phyloP scores from a whole-genome alignment of 1,140 invertebrate genomes.

The Reticulitermes speratus region DNA sequence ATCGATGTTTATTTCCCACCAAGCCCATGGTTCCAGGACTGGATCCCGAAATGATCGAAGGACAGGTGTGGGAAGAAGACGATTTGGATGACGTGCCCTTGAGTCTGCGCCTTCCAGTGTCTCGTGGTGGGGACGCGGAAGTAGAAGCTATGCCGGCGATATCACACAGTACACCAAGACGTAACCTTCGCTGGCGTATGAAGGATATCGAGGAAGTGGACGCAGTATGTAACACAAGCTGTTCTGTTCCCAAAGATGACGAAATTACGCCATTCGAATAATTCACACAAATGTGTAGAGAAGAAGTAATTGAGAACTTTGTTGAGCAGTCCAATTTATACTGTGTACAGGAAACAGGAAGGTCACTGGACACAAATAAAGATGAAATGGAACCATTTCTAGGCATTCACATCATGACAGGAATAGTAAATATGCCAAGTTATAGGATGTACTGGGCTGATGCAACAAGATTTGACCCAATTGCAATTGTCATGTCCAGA shows the following conservation, averaged over 20 bases:
- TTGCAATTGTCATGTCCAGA: conserved; percentile 31
- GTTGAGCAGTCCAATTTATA: conserved; percentile 17
- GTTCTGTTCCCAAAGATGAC: neutral
- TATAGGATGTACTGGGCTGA: conserved; percentile 24
- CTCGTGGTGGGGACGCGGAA: neutral
- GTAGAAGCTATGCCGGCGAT: neutral
- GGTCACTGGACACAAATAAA: neutral
- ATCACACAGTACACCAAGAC: neutral
- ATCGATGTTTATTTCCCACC: neutral
- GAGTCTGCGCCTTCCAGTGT: neutral
- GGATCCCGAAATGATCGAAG: neutral
- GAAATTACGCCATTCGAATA: neutral
- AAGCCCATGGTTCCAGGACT: neutral
- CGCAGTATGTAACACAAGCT: neutral
- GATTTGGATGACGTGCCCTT: neutral
- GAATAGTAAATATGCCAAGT: conserved; percentile 1
- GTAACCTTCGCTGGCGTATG: neutral
- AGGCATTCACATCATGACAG: neutral
- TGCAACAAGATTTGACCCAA: conserved; percentile 17
- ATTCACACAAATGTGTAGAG: neutral
- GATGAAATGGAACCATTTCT: conserved; percentile 28
- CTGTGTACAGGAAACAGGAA: conserved; percentile 14
- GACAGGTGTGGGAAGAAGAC: neutral
- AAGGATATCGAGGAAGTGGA: neutral
- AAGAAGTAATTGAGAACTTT: neutral